phyloP scores from a whole-genome alignment of 2,888 invertebrate genomes.

The Orthosia gothica region DNA sequence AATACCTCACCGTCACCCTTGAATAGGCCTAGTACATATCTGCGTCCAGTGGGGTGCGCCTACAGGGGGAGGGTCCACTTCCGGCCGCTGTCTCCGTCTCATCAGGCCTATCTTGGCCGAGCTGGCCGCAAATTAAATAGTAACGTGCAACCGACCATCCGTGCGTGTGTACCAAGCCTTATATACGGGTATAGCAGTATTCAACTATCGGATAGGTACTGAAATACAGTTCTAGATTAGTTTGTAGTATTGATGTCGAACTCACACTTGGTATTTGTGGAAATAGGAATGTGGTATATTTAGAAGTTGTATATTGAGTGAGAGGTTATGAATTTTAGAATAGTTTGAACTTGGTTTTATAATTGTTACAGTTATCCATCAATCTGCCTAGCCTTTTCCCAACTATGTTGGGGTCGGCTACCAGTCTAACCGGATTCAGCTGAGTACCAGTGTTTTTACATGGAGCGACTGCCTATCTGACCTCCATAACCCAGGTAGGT shows the following conservation, averaged over 20 bases:
- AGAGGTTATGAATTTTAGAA: slow-evolving; percentile 16
- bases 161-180: slow-evolving; percentile 65
- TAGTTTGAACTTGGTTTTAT: slow-evolving; percentile 23
- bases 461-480: too few relatives aligned
- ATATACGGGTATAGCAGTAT: slow-evolving; percentile 33
- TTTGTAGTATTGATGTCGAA: slow-evolving; percentile 42
- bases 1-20: slow-evolving; percentile 79
- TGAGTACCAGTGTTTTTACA: too few relatives aligned
- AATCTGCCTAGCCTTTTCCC: too few relatives aligned
- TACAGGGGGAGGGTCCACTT: slow-evolving; percentile 77
- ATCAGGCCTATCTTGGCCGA: slow-evolving; percentile 89
- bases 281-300: slow-evolving; percentile 15
- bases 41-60: slow-evolving; percentile 72
- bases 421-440: too few relatives aligned
- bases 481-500: too few relatives aligned
- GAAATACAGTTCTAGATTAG: slow-evolving; percentile 61
- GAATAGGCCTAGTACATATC: slow-evolving; percentile 85
- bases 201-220: slow-evolving; percentile 50
- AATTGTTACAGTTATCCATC: too few relatives aligned
- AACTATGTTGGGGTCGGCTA: too few relatives aligned
- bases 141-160: slow-evolving; percentile 76
- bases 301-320: slow-evolving; percentile 11
- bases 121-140: slow-evolving; percentile 89
- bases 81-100: slow-evolving; percentile 90
- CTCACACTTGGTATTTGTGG: slow-evolving; percentile 36